Conservation (phyloP, 2,113 vertebrate species). For the Etheostoma spectabile region DNA sequence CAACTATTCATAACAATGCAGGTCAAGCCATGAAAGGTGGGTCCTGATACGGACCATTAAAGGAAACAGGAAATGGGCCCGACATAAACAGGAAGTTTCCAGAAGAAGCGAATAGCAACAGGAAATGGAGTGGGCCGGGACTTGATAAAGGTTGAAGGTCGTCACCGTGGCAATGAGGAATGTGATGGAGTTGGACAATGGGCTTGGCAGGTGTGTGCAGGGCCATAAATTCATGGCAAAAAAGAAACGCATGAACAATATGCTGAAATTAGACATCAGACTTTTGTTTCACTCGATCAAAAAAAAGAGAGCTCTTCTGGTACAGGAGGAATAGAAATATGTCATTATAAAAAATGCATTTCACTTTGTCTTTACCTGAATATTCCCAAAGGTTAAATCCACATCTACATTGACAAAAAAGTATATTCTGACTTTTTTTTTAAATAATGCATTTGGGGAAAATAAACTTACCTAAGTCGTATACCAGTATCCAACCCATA, state of each 20-base stretch:
- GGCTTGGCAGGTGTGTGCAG: conserved; percentile 82
- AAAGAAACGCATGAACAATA: conserved; percentile 52
- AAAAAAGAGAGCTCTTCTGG: background rate
- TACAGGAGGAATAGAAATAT: background rate
- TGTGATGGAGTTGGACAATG: conserved; percentile 79
- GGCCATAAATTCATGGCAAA: conserved; percentile 42
- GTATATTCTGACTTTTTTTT: no score
- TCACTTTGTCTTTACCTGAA: background rate
- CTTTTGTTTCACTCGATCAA: conserved; percentile 9
- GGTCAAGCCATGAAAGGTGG: conserved; percentile 54
- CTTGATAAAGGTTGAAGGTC: conserved; percentile 77
- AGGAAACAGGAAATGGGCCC: conserved; percentile 79
- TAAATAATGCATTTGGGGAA: no score
- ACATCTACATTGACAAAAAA: background rate
- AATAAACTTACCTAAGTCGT: no score
- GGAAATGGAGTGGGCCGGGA: conserved; percentile 82
- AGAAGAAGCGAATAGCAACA: conserved; percentile 80
- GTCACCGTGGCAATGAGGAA: conserved; percentile 67
- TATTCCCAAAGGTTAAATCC: background rate
- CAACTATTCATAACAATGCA: conserved; percentile 67
- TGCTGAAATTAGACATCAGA: conserved; percentile 49
- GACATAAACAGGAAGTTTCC: conserved; percentile 87
- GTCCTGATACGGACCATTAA: conserved; percentile 59
- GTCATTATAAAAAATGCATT: background rate
- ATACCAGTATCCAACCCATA: no score